Evolutionary conservation across 2,888 invertebrate genomes (phyloP), one percentile per base, ranked within the genome.

Genomic region (Chesias legatella): DNA sequence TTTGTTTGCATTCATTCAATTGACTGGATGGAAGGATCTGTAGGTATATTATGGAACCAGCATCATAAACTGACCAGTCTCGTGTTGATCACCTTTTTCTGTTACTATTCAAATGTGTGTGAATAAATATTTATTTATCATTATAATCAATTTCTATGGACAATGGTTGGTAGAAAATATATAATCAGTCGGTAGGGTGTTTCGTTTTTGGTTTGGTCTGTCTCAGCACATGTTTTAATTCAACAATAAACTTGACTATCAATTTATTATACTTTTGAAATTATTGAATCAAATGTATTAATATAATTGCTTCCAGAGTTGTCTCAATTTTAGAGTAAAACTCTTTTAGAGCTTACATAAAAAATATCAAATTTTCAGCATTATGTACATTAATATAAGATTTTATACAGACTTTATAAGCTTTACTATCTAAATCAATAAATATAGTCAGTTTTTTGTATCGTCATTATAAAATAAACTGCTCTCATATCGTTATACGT

Each of bases 401-500:
- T 49, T 49, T 49, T 42, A 45, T 45, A 48, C 36, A 9, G 33
- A 40, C 28, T 45, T 45, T 45, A 44, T 27, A 11, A 30, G 49
- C 48, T 53, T 61, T 41, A 64, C 52, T 63, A 65, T 58, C 58
- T 68, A 67, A 65, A 66, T 64, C 67, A 70, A 76, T 73, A 74
- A 71, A 73, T 73, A 68, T 77, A 73, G 69, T 74, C 67, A 64
- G 65, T 67, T 63, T 67, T 67, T 63, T 72, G 67, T 72, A 73
- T 67, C 65, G 60, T 65, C 62, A 61, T 62, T 55, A 61, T 48
- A 40, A 72, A 79, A 75, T 73, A 78, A 74, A 74, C 57, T 54
- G 59, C 69, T 72, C 62, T 61, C 53, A 60, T 64, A 64, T 60
- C 56, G 44, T 1, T 32, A n/a, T 42, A 24, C 43, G 17, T 30